phyloP scores from a whole-genome alignment of 2,888 invertebrate species.

The Tridacna gigas region DNA sequence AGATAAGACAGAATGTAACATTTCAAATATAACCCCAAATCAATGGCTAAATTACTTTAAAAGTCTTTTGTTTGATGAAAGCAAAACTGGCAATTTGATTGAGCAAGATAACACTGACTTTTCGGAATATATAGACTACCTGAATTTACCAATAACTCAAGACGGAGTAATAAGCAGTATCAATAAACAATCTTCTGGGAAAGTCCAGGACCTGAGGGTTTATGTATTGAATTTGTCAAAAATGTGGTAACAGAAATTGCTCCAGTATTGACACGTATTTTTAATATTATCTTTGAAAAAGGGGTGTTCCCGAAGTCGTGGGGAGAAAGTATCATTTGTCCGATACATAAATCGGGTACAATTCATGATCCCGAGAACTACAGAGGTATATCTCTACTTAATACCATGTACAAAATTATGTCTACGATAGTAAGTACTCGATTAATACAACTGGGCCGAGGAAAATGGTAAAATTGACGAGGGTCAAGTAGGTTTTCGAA shows the following conservation, averaged over 20 bases:
- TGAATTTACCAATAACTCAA: slow-evolving; percentile 10
- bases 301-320: slow-evolving; percentile 11
- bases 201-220: neutral
- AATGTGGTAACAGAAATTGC: neutral
- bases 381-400: neutral
- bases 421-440: slow-evolving; percentile 11
- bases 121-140: neutral
- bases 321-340: slow-evolving; percentile 11
- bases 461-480: slow-evolving; percentile 4
- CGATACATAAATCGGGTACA: slow-evolving; percentile 5
- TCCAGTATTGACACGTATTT: neutral
- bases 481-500: neutral
- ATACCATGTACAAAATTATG: slow-evolving; percentile 5
- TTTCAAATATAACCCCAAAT: neutral
- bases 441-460: slow-evolving; percentile 6
- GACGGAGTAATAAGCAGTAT: neutral
- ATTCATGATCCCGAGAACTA: neutral
- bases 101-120: neutral
- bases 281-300: neutral
- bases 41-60: neutral
- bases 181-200: neutral
- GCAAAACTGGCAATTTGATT: neutral
- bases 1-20: neutral
- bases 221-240: neutral
- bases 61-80: neutral